These are phyloP conservation scores for Parazoanthus swiftii DNA, from an alignment of 92 coral and sea anemone species.

Conservation along the genomic window DNA sequence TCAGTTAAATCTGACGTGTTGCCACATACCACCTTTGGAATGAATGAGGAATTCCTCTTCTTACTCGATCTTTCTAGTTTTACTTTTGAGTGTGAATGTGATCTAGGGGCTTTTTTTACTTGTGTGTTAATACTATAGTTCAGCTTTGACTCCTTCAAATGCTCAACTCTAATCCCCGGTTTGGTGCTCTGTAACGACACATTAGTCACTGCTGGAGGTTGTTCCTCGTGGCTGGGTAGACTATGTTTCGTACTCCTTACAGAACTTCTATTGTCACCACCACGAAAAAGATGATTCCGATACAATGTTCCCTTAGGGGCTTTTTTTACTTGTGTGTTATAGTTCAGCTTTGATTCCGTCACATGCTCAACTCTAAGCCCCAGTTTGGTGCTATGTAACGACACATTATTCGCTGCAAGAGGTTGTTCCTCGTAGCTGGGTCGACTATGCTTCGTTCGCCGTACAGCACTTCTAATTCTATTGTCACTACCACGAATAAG, in stretches of 20 bases:
- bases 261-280: too few species aligned
- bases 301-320: too few species aligned
- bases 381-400: background rate
- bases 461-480: background rate
- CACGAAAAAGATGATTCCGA: too few species aligned
- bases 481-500: background rate
- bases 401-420: too few species aligned
- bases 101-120: background rate
- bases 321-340: background rate
- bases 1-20: conserved; percentile 21
- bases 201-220: too few species aligned
- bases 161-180: background rate
- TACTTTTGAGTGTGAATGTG: background rate
- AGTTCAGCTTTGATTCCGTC: background rate
- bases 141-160: background rate
- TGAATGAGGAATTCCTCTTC: background rate
- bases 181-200: too few species aligned
- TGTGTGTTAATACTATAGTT: background rate
- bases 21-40: conserved; percentile 26
- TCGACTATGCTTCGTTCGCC: background rate
- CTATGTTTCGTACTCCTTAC: too few species aligned
- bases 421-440: background rate
- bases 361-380: background rate
- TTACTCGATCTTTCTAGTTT: background rate
- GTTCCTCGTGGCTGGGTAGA: too few species aligned